Evolutionary conservation across 2,888 invertebrate species (phyloP).

Genomic region (Cremastinae sp.): DNA sequence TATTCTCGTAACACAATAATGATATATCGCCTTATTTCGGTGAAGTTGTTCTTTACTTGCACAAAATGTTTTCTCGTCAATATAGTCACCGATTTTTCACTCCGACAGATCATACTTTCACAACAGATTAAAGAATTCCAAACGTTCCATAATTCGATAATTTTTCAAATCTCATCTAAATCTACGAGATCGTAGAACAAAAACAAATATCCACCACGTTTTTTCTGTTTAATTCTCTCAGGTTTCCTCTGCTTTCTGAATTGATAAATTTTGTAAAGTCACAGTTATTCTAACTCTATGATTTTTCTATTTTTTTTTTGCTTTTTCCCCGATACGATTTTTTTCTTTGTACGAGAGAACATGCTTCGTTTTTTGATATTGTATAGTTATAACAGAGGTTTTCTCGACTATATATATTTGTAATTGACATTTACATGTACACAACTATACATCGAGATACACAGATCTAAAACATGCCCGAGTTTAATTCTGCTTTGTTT

Average conservation of each 20-base stretch:
- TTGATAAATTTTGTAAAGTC: conserved; percentile 51
- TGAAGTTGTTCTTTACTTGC: conserved; percentile 42
- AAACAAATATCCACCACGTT: conserved; percentile 23
- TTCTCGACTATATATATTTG: conserved; percentile 35
- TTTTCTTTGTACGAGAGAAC: conserved; percentile 37
- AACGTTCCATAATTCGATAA: no score
- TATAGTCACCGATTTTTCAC: background rate
- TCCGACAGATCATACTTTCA: background rate
- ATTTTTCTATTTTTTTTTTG: conserved; percentile 29
- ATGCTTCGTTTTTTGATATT: conserved; percentile 2
- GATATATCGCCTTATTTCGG: conserved; percentile 36
- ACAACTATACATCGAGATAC: conserved; percentile 60
- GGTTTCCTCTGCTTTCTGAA: conserved; percentile 28
- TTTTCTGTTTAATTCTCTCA: background rate
- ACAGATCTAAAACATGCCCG: conserved; percentile 47
- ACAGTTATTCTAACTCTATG: conserved; percentile 58
- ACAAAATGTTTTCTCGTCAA: background rate
- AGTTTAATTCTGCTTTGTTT: conserved; percentile 26
- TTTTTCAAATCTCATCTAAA: conserved; percentile 10
- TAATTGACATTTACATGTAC: conserved; percentile 55
- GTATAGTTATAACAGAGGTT: conserved; percentile 26
- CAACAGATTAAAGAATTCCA: conserved; percentile 7
- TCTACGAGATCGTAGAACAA: conserved; percentile 34
- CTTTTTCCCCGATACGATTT: conserved; percentile 6
- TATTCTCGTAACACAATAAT: conserved; percentile 30